Base-by-base conservation (phyloP, 2,113 vertebrate species). In the Dasyprocta punctata region DNA sequence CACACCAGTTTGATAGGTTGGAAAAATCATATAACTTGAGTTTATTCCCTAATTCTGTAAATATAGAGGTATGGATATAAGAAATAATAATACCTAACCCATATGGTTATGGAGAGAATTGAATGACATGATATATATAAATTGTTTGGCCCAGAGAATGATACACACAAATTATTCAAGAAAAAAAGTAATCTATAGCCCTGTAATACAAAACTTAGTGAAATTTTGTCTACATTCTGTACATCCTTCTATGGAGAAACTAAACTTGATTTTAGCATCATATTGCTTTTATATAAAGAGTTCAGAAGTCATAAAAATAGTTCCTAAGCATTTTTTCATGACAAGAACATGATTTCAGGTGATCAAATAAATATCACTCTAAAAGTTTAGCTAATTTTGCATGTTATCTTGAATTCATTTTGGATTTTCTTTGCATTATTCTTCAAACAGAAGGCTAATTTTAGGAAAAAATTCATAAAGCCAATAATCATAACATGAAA, bases 291-390 rank as follows among this genome's bases (percentile, higher is more conserved):
- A 77, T 36, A 24, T 26, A 83, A 86, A 90, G n/a, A 81, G 75
- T 91, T 82, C 73, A 1, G 22, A 96, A 93, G n/a, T 47, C 88
- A 90, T 7, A 88, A 69, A 71, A 89, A 86, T 41, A 41, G 28
- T 61, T 90, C 9, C 52, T 78, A 87, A 80, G 78, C 26, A 73
- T 44, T 65, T 95, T 95, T 95, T 84, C 5, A 86, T 78, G 58
- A 58, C 22, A 41, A 90, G 47, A 93, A 58, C 3, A 20, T 88
- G 30, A 92, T 61, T 80, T 36, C 2, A 89, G 36, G 11, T 52
- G 33, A 89, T 47, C n/a, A 38, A 17, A 36, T 54, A 88, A 71
- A 89, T 38, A 49, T 28, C 16, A 54, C 44, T 82, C 28, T 20
- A 56, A 92, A 88, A 49, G 3, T 22, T 65, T 20, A 82, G 26